Evolutionary conservation across 2,888 invertebrate species (phyloP), one percentile per base, ranked within the genome.

Genomic region (Tetragnatha montana): DNA sequence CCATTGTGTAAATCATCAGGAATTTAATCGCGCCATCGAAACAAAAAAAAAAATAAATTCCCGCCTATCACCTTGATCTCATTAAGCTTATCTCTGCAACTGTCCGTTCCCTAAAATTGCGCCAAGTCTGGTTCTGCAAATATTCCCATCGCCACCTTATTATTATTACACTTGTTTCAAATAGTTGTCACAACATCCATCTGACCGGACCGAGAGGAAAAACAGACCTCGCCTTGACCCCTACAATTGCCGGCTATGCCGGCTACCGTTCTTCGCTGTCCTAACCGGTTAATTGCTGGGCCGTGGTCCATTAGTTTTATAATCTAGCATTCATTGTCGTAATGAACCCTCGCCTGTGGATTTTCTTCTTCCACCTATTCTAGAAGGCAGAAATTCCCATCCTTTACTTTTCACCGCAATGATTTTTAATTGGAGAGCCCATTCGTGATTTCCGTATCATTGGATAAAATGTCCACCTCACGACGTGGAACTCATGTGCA

Each of bases 281-380:
- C 14, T 79, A 68, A 75, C 76, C 75, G 83, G 75, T 83, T 83
- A 83, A 83, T 83, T 75, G 60, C 68, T 8, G 47, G 19, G 49
- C 69, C 35, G 14, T n/a, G 69, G 49, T 76, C 75, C 75, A 76
- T 83, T 83, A 83, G 75, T 83, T 83, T 60, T 75, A 47, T n/a
- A 83, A 75, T 83, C 19, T 68, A 8, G 68, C 69, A 76, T 83
- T 83, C 83, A 83, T 73, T 83, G 83, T 76, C 75, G 68, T 83
- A 83, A 49, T 76, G 83, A 83, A 69, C 68, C 60, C 68, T 83
- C 83, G 22, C 73, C 35, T 4, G 35, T 60, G 8, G 8, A 10
- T 17, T 60, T 17, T 60, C 17, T 60, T 8, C 17, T 17, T 60
- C 17, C 17, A 17, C 60, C 60, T 7, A 12, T 60, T 12, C 4